Conservation (phyloP, 2,797 vertebrate genomes). For the Prunella strophiata region DNA sequence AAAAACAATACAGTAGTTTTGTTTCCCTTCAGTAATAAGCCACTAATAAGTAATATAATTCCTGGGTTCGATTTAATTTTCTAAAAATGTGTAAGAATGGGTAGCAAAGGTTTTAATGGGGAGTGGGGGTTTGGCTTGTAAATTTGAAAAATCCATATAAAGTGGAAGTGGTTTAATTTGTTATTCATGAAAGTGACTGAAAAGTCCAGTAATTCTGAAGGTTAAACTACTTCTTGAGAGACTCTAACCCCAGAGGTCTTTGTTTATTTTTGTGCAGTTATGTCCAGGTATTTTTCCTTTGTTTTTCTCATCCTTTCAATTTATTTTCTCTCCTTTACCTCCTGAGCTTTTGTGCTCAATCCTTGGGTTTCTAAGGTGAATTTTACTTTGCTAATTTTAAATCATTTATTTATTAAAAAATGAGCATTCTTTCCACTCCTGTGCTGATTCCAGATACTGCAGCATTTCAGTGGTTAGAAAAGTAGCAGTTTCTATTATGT, state of each 20-base stretch:
- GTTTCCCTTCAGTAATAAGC: background rate
- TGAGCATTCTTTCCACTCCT: background rate
- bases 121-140: background rate
- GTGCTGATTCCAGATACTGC: background rate
- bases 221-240: background rate
- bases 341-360: background rate
- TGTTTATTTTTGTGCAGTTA: background rate
- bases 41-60: background rate
- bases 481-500: background rate
- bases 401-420: background rate
- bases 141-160: background rate
- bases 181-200: background rate
- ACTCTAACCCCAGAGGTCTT: background rate
- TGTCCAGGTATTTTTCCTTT: background rate
- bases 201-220: background rate
- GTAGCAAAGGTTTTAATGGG: background rate
- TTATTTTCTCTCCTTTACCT: background rate
- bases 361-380: background rate
- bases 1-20: background rate
- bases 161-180: background rate
- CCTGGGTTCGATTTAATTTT: background rate
- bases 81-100: background rate
- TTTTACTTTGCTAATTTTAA: background rate
- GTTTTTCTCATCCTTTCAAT: background rate
- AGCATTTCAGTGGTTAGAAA: background rate